Base-by-base conservation (phyloP, 1,140 invertebrate species). In the Chymomyza costata region DNA sequence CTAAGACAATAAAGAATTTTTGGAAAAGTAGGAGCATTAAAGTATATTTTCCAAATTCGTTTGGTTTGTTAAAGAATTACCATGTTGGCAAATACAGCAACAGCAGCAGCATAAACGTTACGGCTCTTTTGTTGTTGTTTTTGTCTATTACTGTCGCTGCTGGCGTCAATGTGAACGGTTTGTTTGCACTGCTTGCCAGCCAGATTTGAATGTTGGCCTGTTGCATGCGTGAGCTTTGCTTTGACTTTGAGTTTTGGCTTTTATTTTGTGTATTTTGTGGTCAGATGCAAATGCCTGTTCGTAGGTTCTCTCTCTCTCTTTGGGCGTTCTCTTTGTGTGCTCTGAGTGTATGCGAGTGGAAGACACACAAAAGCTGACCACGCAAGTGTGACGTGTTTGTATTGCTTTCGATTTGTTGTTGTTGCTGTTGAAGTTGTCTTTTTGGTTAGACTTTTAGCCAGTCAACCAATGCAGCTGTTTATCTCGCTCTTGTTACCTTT, bases 361-460 rank as follows among this genome's bases (percentile, higher is more conserved):
- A 28, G n/a, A 55, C 39, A 37, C 54, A 48, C 45, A 57, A 71
- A 65, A 48, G 63, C 73, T 80, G 56, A 58, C 71, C 64, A 78
- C 63, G 73, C 71, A 78, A 80, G 54, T 78, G 73, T 78, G 73
- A 78, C 71, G 67, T 70, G 40, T 58, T 47, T 46, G 25, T 6
- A 28, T 28, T 5, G 5, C n/a, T n/a, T n/a, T n/a, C n/a, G n/a
- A n/a, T n/a, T n/a, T n/a, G n/a, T n/a, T 41, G 50, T 48, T 46
- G 51, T 44, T 47, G 21, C 32, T 30, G 48, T 49, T 38, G 18
- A 28, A 28, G 5, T 28, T 28, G 25, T 28, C 25, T 13, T 31
- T 13, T n/a, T 49, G 48, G 2, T 11, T 41, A 43, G 15, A 49
- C 49, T 6, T 62, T 65, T 69, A 56, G 65, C 49, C 56, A 71